Evolutionary conservation across 2,888 invertebrate species (phyloP), one percentile per base, ranked within the genome.

Genomic region (Lasioglossum malachurum): DNA sequence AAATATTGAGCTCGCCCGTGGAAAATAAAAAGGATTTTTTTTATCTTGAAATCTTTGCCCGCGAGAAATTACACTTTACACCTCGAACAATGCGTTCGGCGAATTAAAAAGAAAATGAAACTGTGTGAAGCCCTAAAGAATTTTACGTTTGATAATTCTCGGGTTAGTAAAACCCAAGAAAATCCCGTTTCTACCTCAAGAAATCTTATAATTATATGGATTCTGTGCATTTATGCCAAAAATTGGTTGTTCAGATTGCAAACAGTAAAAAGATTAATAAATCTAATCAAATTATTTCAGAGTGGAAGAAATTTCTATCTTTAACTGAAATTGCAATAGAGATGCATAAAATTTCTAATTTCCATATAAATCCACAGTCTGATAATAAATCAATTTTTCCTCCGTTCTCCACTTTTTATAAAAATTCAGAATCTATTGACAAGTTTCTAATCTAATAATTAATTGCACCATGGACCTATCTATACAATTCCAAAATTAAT

Each of bases 391-490:
- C 8, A 57, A 57, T 57, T n/a, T 57, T 4, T 57, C 57, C n/a
- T 53, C 3, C 3, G 3, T 23, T 23, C 49, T 23, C 49, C 8
- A 23, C 23, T n/a, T n/a, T 57, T 57, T 4, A 57, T 12, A 57
- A 57, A 3, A 10, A 57, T n/a, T n/a, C 23, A 53, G 19, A 53
- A 0, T 8, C 23, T 8, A 8, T 53, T 8, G 23, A 53, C 23
- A 23, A 53, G 8, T 53, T 53, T 53, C 4, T 57, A 57, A 53
- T 53, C n/a, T 57, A 57, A 57, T 1, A n/a, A 57, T 57, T n/a
- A 8, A n/a, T 4, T 12, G 1, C n/a, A 4, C n/a, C 12, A n/a
- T 1, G n/a, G 4, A n/a, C 4, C n/a, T 12, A 3, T n/a, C 53
- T n/a, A 1, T n/a, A 57, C n/a, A 57, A 10, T n/a, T n/a, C n/a